Percentiles rank a stretch among this genome's conserved stretches.
These are phyloP conservation scores for Drosophila nigrodunni DNA, from an alignment of 1,140 invertebrate genomes.

Conservation along the genomic window DNA sequence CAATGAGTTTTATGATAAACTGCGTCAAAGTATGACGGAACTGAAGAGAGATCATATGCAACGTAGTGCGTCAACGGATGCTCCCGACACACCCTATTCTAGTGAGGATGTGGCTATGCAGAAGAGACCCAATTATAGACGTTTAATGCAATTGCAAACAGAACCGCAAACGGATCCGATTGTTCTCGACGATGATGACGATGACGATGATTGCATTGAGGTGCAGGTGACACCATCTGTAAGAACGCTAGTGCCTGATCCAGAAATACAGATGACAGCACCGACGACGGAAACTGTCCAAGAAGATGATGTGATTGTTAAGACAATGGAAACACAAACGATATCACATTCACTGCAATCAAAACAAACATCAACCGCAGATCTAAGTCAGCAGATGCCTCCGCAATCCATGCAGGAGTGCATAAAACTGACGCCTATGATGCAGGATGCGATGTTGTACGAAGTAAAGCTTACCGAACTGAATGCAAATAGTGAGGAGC, in stretches of 20 bases:
- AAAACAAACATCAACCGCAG: constrained; percentile 61
- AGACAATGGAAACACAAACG: constrained; percentile 43
- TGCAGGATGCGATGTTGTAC: not conserved
- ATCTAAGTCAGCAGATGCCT: constrained; percentile 24
- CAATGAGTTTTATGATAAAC: constrained; percentile 50
- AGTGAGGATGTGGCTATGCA: constrained; percentile 31
- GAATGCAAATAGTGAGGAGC: not conserved
- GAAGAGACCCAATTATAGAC: constrained; percentile 45
- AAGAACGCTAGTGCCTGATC: constrained; percentile 52
- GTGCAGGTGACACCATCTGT: constrained; percentile 48
- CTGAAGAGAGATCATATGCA: constrained; percentile 15
- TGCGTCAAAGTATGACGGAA: constrained; percentile 37
- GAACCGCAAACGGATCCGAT: constrained; percentile 45
- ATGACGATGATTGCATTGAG: constrained; percentile 61
- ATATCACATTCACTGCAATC: not conserved
- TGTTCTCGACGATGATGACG: constrained; percentile 67
- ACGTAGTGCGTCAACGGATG: not conserved
- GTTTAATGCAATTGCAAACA: constrained; percentile 33
- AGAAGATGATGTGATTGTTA: not conserved
- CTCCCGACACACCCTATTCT: constrained; percentile 33
- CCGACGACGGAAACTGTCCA: not conserved
- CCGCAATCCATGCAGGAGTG: not conserved
- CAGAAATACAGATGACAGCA: not conserved
- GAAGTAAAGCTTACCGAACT: not conserved
- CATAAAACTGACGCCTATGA: not conserved